Evolutionary conservation across 1,140 invertebrate genomes (phyloP).

Genomic region (Lanistes nyassanus): DNA sequence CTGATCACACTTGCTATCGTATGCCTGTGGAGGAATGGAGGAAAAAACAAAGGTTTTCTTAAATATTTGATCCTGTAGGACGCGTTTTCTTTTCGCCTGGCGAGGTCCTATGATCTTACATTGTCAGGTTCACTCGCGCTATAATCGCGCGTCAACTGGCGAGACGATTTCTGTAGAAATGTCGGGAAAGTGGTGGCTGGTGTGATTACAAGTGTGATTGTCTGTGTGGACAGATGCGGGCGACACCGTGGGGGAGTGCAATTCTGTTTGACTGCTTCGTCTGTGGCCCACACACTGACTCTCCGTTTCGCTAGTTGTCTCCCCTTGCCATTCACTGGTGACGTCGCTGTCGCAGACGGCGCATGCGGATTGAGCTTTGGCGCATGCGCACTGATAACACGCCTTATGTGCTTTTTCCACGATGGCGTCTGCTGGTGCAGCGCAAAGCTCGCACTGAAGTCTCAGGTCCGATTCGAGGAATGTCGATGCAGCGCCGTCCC

Average conservation of each 20-base stretch:
- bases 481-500: background rate
- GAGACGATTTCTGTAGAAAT: too few relatives aligned
- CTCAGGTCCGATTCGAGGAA: background rate
- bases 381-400: background rate
- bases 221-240: background rate
- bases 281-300: slow-evolving; percentile 3
- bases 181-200: background rate
- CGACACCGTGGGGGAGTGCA: background rate
- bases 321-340: background rate
- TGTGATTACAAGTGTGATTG: background rate
- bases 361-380: background rate
- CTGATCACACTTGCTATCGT: too few relatives aligned
- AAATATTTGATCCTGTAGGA: too few relatives aligned
- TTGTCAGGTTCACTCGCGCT: too few relatives aligned
- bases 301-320: slow-evolving; percentile 20
- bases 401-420: background rate
- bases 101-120: too few relatives aligned
- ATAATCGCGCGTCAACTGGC: too few relatives aligned
- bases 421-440: background rate
- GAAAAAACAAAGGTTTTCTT: too few relatives aligned
- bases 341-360: background rate
- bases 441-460: background rate
- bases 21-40: too few relatives aligned
- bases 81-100: too few relatives aligned
- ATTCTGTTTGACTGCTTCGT: slow-evolving; percentile 9